Evolutionary conservation across 2,113 vertebrate species (phyloP), one percentile per base, ranked within the genome.

Genomic region (Caracal caracal): DNA sequence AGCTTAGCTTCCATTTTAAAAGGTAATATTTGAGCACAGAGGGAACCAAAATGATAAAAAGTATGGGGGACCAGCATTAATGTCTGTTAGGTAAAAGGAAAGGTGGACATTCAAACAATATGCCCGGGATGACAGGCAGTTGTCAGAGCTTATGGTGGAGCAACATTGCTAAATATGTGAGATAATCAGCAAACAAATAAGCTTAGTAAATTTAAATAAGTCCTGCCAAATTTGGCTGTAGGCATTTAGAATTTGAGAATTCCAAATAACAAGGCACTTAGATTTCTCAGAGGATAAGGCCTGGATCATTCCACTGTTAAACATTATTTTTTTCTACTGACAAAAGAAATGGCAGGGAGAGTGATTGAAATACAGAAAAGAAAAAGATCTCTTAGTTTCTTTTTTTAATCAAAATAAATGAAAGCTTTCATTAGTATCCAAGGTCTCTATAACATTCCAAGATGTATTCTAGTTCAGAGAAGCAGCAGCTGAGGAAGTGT

Each of bases 341-440:
- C 11, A 79, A 75, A 89, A 85, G 12, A 26, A 92, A 8, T n/a
- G 85, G 5, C 17, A 83, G 61, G 22, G 33, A 79, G 35, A 83
- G 66, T 35, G 12, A 81, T 2, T 91, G n/a, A 97, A 97, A 88
- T 17, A 73, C 0, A 88, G 49, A 49, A 80, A 71, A 63, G 8
- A 83, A 79, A 91, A 92, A 68, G 4, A 81, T 73, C 33, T 88
- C 40, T 96, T 73, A 22, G 37, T 66, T 95, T 94, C 28, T 12
- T 78, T 91, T 51, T 35, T 66, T 56, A 65, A 65, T 70, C 24
- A 90, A 85, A 93, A 90, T 71, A 89, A 96, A 75, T 80, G 26
- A 82, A 95, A 92, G 4, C 66, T 97, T 93, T 90, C 51, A 49
- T 95, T 83, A 70, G n/a, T 12, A 75, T 59, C 22, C 73, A 92